A percentile compares a stretch with the other conserved stretches of the same genome.
These are phyloP conservation scores for Gasterosteus aculeatus DNA, from an alignment of 2,113 vertebrate genomes.

Conservation along the genomic window DNA sequence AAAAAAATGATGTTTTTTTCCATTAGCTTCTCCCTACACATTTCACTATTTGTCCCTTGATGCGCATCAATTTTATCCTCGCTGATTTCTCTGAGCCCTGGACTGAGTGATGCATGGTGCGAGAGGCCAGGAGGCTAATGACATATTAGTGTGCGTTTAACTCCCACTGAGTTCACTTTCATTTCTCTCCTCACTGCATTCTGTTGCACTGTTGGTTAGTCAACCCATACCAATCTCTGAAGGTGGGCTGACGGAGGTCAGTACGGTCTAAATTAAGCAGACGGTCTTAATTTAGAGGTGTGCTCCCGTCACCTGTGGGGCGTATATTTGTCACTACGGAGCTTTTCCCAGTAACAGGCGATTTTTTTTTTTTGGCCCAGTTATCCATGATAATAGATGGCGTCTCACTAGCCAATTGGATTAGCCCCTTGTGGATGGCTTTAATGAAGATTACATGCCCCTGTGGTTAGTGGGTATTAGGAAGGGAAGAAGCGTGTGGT, in stretches of 20 bases:
- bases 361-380: slow-evolving; percentile 54
- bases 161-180: slow-evolving; percentile 67
- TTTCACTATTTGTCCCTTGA: slow-evolving; percentile 42
- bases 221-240: slow-evolving; percentile 58
- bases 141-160: slow-evolving; percentile 93
- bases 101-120: slow-evolving; percentile 76
- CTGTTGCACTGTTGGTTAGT: slow-evolving; percentile 81
- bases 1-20: slow-evolving; percentile 69
- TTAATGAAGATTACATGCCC: slow-evolving; percentile 77
- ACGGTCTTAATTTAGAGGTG: slow-evolving; percentile 67
- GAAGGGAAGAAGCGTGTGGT: slow-evolving; percentile 59
- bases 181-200: slow-evolving; percentile 51
- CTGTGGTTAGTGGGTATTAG: slow-evolving; percentile 74
- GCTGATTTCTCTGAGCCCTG: slow-evolving; percentile 53
- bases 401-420: slow-evolving; percentile 66
- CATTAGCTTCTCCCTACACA: slow-evolving; percentile 10
- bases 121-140: slow-evolving; percentile 86
- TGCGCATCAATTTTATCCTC: slow-evolving; percentile 58
- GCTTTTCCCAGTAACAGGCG: slow-evolving; percentile 51
- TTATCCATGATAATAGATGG: slow-evolving; percentile 68
- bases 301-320: slow-evolving; percentile 59
- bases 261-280: slow-evolving; percentile 65
- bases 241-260: slow-evolving; percentile 67
- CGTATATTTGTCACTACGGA: slow-evolving; percentile 62
- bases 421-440: slow-evolving; percentile 71